Evolutionary conservation across 2,797 vertebrate genomes (phyloP).

Genomic region (Gorsachius magnificus): DNA sequence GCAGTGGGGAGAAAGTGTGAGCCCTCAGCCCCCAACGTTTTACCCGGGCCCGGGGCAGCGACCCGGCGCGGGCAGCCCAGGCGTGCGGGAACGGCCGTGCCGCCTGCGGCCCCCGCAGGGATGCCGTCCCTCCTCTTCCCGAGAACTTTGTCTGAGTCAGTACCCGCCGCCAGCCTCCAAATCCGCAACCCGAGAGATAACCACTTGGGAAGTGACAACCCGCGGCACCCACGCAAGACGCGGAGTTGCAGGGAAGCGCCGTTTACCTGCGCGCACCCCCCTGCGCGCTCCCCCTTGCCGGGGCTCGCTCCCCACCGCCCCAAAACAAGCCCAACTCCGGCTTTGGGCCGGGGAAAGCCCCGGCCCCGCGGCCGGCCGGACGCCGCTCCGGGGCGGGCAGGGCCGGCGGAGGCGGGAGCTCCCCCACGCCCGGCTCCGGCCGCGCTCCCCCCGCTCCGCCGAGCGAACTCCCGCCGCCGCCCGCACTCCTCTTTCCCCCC

Average conservation of each 20-base stretch:
- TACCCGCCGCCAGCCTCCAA: not conserved
- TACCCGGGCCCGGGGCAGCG: not conserved
- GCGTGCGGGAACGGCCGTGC: not conserved
- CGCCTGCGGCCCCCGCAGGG: not conserved
- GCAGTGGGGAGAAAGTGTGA: not conserved
- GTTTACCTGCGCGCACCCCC: not conserved
- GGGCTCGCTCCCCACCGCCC: not conserved
- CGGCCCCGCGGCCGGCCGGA: not conserved
- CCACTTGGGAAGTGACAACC: not conserved
- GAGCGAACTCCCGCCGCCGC: not conserved
- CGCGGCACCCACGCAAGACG: not conserved
- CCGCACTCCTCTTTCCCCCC: not conserved
- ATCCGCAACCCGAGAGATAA: rapidly evolving
- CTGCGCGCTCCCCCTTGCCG: too few relatives aligned
- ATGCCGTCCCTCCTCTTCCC: not conserved
- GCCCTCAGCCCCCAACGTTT: not conserved
- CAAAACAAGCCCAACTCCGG: not conserved
- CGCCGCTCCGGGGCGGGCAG: not conserved
- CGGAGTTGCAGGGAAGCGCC: not conserved
- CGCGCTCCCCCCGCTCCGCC: not conserved
- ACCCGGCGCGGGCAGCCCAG: not conserved
- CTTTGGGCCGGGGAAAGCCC: too few relatives aligned
- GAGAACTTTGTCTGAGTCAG: not conserved
- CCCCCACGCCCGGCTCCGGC: not conserved
- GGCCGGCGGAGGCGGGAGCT: not conserved